Evolutionary conservation across 2,113 vertebrate species (phyloP), one percentile per base, ranked within the genome.

Genomic region (Hucho hucho): DNA sequence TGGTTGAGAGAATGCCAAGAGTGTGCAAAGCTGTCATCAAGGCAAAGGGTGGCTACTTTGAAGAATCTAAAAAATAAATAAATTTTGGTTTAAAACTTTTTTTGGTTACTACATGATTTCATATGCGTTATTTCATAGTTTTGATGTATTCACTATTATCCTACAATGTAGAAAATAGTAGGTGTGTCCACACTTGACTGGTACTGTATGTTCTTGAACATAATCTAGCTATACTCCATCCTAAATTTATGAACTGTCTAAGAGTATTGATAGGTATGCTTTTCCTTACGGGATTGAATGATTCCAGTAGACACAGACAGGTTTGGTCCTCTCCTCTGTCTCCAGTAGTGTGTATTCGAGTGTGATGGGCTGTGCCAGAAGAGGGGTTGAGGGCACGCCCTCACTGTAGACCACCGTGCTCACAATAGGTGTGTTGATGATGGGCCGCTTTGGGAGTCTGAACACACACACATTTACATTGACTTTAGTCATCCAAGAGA

Each of bases 241-340:
- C 2, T 65, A 28, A 24, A 65, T 16, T 0, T 6, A n/a, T 6
- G 9, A 22, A 9, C 6, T 61, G n/a, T 24, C 1, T 20, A 6
- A 18, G 53, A 37, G 65, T 9, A 37, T 6, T 18, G 43, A 69
- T 18, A 47, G 32, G 9, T 12, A 47, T 47, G 67, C 66, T 68
- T 14, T 22, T 25, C 16, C 95, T 80, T 89, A 96, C 95, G 1
- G 76, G 37, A 95, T 84, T 25, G 95, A 95, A 76, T 96, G 95
- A 84, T 97, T 96, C 96, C 96, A 97, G 91, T 93, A 95, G 75
- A 97, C 95, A 6, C 96, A 97, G 76, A 95, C 88, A 0, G 96
- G 96, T 85, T 96, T 96, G 0, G 91, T 95, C 46, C 95, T 94
- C 81, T 96, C 95, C 75, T 95, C 89, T 0, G 94, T 94, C 87